Conservation (phyloP, 2,797 vertebrate species). For the Carapus acus region DNA sequence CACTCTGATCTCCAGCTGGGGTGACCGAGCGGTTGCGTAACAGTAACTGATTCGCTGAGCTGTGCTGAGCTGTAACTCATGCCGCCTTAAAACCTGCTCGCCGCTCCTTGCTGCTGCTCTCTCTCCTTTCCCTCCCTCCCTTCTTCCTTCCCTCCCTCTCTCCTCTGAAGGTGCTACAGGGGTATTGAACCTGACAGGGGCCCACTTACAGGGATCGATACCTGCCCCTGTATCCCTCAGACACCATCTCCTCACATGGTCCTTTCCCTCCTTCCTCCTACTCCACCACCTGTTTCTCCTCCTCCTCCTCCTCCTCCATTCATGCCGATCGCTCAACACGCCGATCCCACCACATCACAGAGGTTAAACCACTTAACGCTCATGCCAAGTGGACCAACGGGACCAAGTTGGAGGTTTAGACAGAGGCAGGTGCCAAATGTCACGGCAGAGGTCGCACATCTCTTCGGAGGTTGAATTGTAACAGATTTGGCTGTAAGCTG, state of each 20-base stretch:
- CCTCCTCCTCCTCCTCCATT: background rate
- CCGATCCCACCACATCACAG: too few relatives aligned
- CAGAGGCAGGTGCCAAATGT: too few relatives aligned
- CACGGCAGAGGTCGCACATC: too few relatives aligned
- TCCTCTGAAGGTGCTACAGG: background rate
- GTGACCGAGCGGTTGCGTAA: conserved; percentile 72
- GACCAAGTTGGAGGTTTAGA: too few relatives aligned
- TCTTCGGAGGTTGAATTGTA: too few relatives aligned
- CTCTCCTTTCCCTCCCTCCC: conserved; percentile 12
- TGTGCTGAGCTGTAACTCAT: conserved; percentile 65
- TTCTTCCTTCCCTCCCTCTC: background rate
- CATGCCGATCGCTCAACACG: background rate
- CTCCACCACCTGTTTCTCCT: background rate
- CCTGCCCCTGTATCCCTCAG: background rate
- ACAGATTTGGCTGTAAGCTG: too few relatives aligned
- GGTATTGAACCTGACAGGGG: background rate
- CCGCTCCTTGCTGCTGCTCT: conserved; percentile 47
- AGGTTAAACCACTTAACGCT: too few relatives aligned
- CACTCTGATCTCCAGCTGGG: conserved; percentile 62
- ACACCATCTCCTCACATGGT: background rate
- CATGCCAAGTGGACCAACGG: too few relatives aligned
- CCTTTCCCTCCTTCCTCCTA: background rate
- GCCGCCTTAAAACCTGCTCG: conserved; percentile 65
- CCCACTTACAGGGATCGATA: conserved; percentile 6
- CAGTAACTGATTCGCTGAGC: conserved; percentile 58